Evolutionary conservation across 2,113 vertebrate genomes (phyloP).

Genomic region (Corapipo altera): DNA sequence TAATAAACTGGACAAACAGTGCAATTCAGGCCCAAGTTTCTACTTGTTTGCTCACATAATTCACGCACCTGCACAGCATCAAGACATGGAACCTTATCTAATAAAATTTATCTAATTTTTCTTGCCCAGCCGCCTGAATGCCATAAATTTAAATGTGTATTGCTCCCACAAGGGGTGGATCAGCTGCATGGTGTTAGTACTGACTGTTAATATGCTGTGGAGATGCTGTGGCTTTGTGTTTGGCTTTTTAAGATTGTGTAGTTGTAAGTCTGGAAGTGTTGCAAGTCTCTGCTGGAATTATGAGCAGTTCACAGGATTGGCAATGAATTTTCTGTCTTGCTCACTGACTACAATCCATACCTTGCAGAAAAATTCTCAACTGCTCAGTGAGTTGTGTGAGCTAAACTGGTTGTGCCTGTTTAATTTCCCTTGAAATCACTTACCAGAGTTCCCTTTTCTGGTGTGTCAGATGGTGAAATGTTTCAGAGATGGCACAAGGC

Average conservation of each 20-base stretch:
- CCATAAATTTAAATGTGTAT: neutral
- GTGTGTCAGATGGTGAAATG: neutral
- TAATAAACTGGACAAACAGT: neutral
- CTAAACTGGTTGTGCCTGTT: neutral
- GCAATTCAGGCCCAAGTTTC: neutral
- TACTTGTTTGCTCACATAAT: neutral
- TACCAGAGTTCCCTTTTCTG: neutral
- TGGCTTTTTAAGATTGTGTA: neutral
- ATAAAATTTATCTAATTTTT: neutral
- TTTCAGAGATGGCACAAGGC: neutral
- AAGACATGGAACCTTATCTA: neutral
- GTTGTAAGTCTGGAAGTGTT: neutral
- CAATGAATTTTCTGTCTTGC: neutral
- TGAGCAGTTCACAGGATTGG: neutral
- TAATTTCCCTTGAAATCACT: neutral
- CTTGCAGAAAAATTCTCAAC: neutral
- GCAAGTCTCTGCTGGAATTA: neutral
- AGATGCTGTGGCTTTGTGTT: neutral
- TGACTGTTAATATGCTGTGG: neutral
- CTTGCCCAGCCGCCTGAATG: neutral
- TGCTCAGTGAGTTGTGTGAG: neutral
- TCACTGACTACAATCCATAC: neutral
- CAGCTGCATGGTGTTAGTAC: neutral
- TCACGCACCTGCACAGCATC: neutral
- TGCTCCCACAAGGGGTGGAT: neutral